Conservation (phyloP, 37 sponge, comb jelly and placozoan genomes). For the Chondrilla cf. caribensis region DNA sequence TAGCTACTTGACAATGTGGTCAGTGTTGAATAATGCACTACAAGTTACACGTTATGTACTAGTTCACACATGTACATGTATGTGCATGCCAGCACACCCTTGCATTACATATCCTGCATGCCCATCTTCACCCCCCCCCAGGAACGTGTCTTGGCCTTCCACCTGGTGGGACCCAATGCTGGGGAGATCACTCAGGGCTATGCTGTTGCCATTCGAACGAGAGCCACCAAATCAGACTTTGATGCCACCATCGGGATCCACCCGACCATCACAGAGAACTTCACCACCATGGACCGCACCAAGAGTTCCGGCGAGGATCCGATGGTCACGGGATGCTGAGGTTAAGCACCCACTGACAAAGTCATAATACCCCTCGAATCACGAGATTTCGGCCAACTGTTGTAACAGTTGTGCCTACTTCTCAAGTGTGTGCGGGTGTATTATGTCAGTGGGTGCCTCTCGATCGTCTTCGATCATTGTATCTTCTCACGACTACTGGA, state of each 20-base stretch:
- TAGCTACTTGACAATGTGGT: too few species aligned
- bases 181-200: slow-evolving; percentile 98
- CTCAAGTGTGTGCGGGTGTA: too few species aligned
- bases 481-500: too few species aligned
- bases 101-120: slow-evolving; percentile 23
- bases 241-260: slow-evolving; percentile 95
- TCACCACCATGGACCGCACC: slow-evolving; percentile 81
- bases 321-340: slow-evolving; percentile 84
- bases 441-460: too few species aligned
- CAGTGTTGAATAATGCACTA: too few species aligned
- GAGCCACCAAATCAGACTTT: slow-evolving; percentile 94
- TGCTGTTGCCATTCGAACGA: slow-evolving; percentile 81
- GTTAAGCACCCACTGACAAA: slow-evolving; percentile 82
- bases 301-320: slow-evolving; percentile 81
- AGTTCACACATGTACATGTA: too few species aligned
- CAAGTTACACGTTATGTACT: too few species aligned
- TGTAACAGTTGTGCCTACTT: too few species aligned
- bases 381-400: too few species aligned
- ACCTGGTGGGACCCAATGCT: slow-evolving; percentile 90
- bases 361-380: too few species aligned
- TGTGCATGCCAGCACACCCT: background rate
- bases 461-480: too few species aligned
- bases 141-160: slow-evolving; percentile 90
- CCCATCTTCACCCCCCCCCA: slow-evolving; percentile 4
- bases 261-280: slow-evolving; percentile 91